Base-by-base conservation (phyloP, 2,888 invertebrate species). In the Clostera curtula region DNA sequence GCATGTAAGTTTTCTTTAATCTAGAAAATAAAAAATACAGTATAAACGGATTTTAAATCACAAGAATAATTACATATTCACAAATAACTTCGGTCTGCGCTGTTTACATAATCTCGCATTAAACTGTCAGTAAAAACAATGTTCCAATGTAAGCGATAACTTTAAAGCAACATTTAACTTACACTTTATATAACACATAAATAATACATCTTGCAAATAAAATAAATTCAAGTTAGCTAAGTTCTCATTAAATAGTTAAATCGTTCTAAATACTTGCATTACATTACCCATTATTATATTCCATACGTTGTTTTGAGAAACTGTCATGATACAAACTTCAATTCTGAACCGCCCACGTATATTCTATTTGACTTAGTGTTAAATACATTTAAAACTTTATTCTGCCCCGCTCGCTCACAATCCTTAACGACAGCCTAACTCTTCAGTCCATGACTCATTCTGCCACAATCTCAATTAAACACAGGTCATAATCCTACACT, bases 41-140 rank as follows among this genome's bases (percentile, higher is more conserved):
- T 80, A 82, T 71, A 80, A 82, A 77, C 76, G 79, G 79, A 82
- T 79, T 80, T 80, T 71, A 77, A 79, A 83, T 80, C 77, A 83
- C 76, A 80, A 80, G 80, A 77, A 75, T 80, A 82, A 83, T 83
- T 83, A 83, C 83, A 84, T 84, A 83, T 83, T 83, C 82, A 84
- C 83, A 84, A 77, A 73, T 74, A 79, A 76, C 79, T 61, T 72
- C 62, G 63, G 67, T 66, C 63, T 64, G 65, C 59, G 50, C 43
- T 57, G 69, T 71, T 69, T 52, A 68, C 66, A 75, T 71, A 67
- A 67, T 69, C 63, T 68, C 64, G 64, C 64, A 54, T 61, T 69
- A 65, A 73, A 75, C 68, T 68, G 74, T 64, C 66, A 64, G 61
- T 74, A 68, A 71, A 74, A 80, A 74, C 74, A 76, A 70, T 71